Evolutionary conservation across 1,140 invertebrate species (phyloP), one percentile per base, ranked within the genome.

Genomic region (Hyposmocoma kahamanoa): DNA sequence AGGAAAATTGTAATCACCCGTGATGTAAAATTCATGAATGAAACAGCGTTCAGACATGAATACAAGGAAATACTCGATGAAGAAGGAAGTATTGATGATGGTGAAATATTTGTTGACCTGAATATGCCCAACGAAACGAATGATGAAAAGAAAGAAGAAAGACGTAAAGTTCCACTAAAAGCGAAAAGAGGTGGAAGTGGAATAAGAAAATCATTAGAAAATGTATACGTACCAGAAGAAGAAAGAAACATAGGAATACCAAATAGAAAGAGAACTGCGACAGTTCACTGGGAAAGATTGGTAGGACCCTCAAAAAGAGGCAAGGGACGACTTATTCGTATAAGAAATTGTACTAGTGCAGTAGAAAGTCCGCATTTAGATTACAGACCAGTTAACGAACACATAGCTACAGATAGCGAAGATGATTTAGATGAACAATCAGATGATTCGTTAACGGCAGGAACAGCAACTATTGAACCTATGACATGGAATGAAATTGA

Each of bases 21-120:
- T 22, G 51, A 62, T 47, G 55, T 62, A 6, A 61, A 61, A 13
- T 61, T 57, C 15, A 44, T 57, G 41, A 56, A 50, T 15, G 38
- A 53, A n/a, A 22, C 22, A 20, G 47, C 44, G 18, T 55, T 55
- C 46, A 39, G 21, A 28, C 43, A 47, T 48, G 39, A 59, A 39
- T 59, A 59, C 20, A 42, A 52, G 52, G 57, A 59, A 17, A 56
- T 52, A 34, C 21, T 39, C 13, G 44, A 56, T 15, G 24, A 22
- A 17, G 46, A 48, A 53, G 34, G 48, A 3, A 43, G 47, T n/a
- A 32, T 28, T 15, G 18, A 18, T 44, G 10, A 44, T 26, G 18
- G 36, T n/a, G 13, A 6, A 28, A 11, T 43, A 21, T 4, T 22
- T 6, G 19, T 43, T 8, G 19, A 43, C 30, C 19, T 50, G 15